These are phyloP conservation scores for Sciaenops ocellatus DNA, from an alignment of 2,797 vertebrate genomes.

Conservation along the genomic window DNA sequence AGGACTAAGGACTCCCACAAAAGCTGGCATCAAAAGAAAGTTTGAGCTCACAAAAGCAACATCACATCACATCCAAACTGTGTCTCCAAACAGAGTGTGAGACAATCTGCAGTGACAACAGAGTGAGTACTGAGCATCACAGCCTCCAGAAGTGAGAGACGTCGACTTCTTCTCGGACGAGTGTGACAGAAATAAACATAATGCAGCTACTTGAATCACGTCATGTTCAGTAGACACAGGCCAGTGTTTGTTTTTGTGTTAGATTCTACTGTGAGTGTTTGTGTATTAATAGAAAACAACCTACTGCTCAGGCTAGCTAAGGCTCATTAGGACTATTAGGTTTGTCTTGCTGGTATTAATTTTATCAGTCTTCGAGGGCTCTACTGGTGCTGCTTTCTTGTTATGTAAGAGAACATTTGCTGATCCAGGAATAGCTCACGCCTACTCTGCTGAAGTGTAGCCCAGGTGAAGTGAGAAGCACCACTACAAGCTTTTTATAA, in stretches of 20 bases:
- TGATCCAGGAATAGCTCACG: constrained; percentile 76
- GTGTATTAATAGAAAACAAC: constrained; percentile 48
- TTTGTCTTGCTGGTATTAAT: constrained; percentile 65
- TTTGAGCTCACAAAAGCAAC: constrained; percentile 60
- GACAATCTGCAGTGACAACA: constrained; percentile 64
- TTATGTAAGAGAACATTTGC: constrained; percentile 79
- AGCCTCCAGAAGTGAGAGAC: constrained; percentile 34
- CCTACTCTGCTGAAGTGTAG: constrained; percentile 75
- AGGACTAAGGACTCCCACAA: constrained; percentile 41
- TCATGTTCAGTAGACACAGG: constrained; percentile 42
- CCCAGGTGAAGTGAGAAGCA: constrained; percentile 73
- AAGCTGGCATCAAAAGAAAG: constrained; percentile 51
- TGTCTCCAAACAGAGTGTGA: constrained; percentile 50
- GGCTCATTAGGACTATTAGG: constrained; percentile 53
- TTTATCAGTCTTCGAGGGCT: constrained; percentile 50
- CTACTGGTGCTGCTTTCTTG: constrained; percentile 61
- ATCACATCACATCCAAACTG: constrained; percentile 30
- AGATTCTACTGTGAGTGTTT: constrained; percentile 4
- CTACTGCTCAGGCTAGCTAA: constrained; percentile 46
- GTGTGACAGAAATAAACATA: constrained; percentile 48
- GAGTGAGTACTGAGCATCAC: constrained; percentile 58
- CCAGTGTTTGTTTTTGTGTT: constrained; percentile 49
- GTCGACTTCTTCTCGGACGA: constrained; percentile 30
- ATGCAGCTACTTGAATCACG: constrained; percentile 48
- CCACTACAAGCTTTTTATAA: constrained; percentile 67